Percentiles rank a stretch among this genome's conserved stretches.
These are phyloP conservation scores for Coptodon bakossiorum DNA, from an alignment of 2,113 vertebrate species.

Conservation along the genomic window DNA sequence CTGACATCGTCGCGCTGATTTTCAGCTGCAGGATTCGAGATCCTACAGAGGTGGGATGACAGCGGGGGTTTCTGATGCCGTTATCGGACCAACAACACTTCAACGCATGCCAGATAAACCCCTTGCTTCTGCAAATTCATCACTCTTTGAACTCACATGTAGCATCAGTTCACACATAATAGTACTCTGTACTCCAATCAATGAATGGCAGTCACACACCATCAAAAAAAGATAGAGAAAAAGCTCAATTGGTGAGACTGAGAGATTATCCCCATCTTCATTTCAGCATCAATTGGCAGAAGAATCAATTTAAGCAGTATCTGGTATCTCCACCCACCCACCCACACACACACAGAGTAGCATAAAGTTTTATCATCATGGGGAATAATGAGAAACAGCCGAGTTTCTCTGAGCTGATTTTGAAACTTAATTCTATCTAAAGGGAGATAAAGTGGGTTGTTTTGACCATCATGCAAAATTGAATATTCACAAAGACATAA, in stretches of 20 bases:
- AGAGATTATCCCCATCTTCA: slow-evolving; percentile 40
- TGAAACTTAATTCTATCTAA: slow-evolving; percentile 35
- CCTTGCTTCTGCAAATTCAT: slow-evolving; percentile 4
- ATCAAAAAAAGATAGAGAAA: slow-evolving; percentile 10
- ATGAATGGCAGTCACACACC: background rate
- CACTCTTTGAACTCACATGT: slow-evolving; percentile 31
- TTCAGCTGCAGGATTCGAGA: background rate
- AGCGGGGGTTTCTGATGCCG: background rate
- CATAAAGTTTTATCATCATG: slow-evolving; percentile 34
- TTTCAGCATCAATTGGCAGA: slow-evolving; percentile 50
- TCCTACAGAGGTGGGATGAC: slow-evolving; percentile 12
- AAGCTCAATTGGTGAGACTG: slow-evolving; percentile 3
- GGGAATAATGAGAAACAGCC: slow-evolving; percentile 11
- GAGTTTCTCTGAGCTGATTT: slow-evolving; percentile 21
- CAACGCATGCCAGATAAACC: slow-evolving; percentile 28
- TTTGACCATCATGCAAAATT: slow-evolving; percentile 38
- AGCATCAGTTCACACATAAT: slow-evolving; percentile 5
- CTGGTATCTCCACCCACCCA: slow-evolving; percentile 32
- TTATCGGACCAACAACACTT: slow-evolving; percentile 27
- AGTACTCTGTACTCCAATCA: slow-evolving; percentile 24
- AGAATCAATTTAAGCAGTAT: slow-evolving; percentile 47
- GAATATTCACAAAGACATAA: slow-evolving; percentile 41
- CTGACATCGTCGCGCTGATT: slow-evolving; percentile 27
- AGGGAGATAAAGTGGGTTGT: slow-evolving; percentile 34
- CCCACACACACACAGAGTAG: background rate